Conservation (phyloP, 1,140 invertebrate genomes). For the Mycetomoellerius zeteki region DNA sequence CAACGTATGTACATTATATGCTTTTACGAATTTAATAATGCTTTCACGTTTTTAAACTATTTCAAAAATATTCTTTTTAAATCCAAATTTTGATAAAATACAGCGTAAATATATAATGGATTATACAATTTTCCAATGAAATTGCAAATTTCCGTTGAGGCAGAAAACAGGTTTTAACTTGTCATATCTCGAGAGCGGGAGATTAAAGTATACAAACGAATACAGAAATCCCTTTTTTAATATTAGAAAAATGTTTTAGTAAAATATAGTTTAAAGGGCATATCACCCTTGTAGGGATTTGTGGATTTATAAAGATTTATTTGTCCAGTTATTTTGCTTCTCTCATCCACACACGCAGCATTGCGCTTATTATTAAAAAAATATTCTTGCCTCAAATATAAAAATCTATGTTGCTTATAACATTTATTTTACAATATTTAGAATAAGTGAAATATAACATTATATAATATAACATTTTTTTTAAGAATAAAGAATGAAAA, state of each 20-base stretch:
- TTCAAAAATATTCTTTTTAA: not conserved
- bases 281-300: conserved; percentile 36
- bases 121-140: conserved; percentile 47
- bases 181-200: conserved; percentile 11
- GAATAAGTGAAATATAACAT: not conserved
- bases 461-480: not conserved
- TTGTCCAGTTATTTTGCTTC: conserved; percentile 14
- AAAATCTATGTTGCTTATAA: not conserved
- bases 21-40: conserved; percentile 5
- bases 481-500: not conserved
- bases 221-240: conserved; percentile 38
- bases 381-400: not conserved
- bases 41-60: not conserved
- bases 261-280: conserved; percentile 34
- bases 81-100: conserved; percentile 21
- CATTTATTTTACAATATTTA: not conserved
- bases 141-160: conserved; percentile 29
- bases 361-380: conserved; percentile 21
- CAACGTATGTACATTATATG: not conserved
- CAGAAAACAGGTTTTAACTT: conserved; percentile 54
- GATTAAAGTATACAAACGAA: conserved; percentile 56
- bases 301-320: conserved; percentile 44
- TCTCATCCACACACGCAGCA: not conserved
- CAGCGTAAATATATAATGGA: conserved; percentile 26
- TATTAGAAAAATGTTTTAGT: conserved; percentile 44